Evolutionary conservation across 1,140 invertebrate species (phyloP).

Genomic region (Saccostrea echinata): DNA sequence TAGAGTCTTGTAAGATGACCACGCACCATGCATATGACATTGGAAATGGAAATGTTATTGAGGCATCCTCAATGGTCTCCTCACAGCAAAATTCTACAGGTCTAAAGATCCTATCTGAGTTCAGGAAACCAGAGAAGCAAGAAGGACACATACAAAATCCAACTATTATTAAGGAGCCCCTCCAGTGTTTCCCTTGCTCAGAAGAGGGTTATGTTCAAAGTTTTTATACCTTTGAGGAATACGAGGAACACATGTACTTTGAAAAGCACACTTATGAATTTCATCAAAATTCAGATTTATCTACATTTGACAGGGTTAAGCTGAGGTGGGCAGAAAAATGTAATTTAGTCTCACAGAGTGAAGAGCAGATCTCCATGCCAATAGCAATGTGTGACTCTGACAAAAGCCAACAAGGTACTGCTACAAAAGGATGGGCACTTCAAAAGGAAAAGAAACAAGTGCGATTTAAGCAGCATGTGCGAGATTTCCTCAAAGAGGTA

Average conservation of each 20-base stretch:
- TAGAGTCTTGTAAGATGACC: background rate
- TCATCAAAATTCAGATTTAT: no score
- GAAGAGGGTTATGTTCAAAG: background rate
- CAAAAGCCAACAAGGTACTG: background rate
- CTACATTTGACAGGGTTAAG: slow-evolving; percentile 28
- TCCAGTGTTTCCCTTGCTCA: no score
- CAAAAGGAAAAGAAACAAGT: slow-evolving; percentile 28
- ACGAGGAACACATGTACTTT: slow-evolving; percentile 28
- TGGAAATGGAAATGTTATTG: no score
- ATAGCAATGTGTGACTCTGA: background rate
- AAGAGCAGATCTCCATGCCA: background rate
- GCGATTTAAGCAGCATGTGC: slow-evolving; percentile 14
- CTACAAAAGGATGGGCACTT: slow-evolving; percentile 40
- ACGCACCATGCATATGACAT: background rate
- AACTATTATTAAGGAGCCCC: no score
- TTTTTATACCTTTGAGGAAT: slow-evolving; percentile 18
- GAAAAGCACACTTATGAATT: no score
- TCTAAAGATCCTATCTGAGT: background rate
- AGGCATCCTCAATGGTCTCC: no score
- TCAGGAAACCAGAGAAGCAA: slow-evolving; percentile 25
- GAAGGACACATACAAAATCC: background rate
- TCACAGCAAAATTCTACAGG: background rate
- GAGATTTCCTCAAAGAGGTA: background rate
- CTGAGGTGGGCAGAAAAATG: slow-evolving; percentile 29
- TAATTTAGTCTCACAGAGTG: background rate